These are phyloP conservation scores for Poecilia picta DNA, from an alignment of 2,797 vertebrate species.

Conservation along the genomic window DNA sequence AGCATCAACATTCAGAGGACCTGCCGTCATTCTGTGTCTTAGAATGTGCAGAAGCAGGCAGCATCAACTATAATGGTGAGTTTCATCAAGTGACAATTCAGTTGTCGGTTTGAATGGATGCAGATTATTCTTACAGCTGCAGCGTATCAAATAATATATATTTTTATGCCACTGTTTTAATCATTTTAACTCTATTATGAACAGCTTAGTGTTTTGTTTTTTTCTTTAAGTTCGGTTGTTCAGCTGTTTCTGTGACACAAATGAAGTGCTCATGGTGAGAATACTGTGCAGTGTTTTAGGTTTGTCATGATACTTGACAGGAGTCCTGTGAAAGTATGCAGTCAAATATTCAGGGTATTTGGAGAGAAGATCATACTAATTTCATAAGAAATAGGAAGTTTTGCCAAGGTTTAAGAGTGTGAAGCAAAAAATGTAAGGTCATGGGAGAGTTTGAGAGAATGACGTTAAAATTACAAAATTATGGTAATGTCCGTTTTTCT, in stretches of 20 bases:
- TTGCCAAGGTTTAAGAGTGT: conserved; percentile 41
- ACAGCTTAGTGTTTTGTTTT: neutral
- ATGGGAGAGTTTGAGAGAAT: conserved; percentile 16
- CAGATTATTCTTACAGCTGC: conserved; percentile 1
- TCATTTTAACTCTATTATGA: neutral
- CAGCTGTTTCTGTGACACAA: neutral
- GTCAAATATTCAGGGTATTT: conserved; percentile 71
- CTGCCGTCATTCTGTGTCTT: conserved; percentile 43
- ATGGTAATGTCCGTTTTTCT: neutral
- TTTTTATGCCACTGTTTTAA: neutral
- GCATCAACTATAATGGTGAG: conserved; percentile 2
- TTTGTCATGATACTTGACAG: conserved; percentile 58
- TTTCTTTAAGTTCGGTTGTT: neutral
- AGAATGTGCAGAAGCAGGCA: conserved; percentile 24
- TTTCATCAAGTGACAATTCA: conserved; percentile 14
- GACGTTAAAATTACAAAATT: neutral
- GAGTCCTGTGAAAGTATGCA: conserved; percentile 71
- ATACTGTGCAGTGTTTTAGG: conserved; percentile 21
- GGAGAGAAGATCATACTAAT: conserved; percentile 60
- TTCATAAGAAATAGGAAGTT: conserved; percentile 50
- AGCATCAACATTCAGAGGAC: conserved; percentile 42
- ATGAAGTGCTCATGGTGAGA: conserved; percentile 10
- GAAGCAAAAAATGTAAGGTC: conserved; percentile 38
- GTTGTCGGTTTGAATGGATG: neutral
- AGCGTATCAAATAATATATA: neutral